Base-by-base conservation (phyloP, 2,797 vertebrate genomes). In the Ispidina lecontei region DNA sequence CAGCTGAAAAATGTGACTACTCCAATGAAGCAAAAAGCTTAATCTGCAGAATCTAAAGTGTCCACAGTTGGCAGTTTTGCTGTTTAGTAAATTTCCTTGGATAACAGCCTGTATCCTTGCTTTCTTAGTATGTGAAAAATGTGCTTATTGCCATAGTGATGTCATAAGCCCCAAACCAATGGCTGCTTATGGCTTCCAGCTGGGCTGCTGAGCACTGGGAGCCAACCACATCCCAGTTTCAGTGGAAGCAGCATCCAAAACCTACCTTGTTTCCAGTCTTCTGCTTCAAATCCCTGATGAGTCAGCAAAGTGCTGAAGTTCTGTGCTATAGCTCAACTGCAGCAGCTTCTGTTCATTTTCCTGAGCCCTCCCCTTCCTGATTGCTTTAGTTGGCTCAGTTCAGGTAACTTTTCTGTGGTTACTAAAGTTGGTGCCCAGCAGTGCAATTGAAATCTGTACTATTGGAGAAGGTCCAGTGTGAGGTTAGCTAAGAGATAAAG, bases 151-250 rank as follows among this genome's bases (percentile, higher is more conserved):
- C 87, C 87, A 67, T 86, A 62, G 91, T 75, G 96, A 91, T 92
- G 94, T 97, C 95, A 96, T 29, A 65, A 62, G 88, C 83, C 79
- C 4, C 8, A 3, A 83, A 89, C 78, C 29, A 71, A 84, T 58
- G 28, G 72, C 90, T 94, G 78, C 92, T 96, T 94, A 83, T 81
- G 84, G 80, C 90, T 95, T 92, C 96, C 97, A 97, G 96, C 96
- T 97, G 97, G 96, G 83, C 82, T 95, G 84, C 93, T 56, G 83
- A 81, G 70, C 39, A 91, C 76, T 69, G 28, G 22, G 67, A 96
- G 80, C 90, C 17, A 43, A 93, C 92, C 82, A 91, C 70, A 75
- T 55, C 44, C 43, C 5, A 7, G 35, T 28, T 56, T 72, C 3
- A 6, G 39, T 43, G 56, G 35, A 88, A 87, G 37, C 71, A 49